phyloP scores from a whole-genome alignment of 2,113 vertebrate species.

The Microtus pennsylvanicus region DNA sequence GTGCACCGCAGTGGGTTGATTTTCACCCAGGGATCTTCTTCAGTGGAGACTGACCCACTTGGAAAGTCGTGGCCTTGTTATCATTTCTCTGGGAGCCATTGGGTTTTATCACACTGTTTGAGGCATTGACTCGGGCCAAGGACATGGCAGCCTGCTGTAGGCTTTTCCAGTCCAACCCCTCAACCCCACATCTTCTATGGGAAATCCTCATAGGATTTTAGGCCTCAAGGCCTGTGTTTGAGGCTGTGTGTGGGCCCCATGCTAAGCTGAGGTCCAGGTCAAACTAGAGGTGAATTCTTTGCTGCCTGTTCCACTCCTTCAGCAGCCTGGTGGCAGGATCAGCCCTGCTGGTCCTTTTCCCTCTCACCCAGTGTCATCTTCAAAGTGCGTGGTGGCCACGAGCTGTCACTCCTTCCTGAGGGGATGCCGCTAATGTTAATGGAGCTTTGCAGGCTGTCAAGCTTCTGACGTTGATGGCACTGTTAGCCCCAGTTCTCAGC shows the following conservation, averaged over 20 bases:
- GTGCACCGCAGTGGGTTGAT: background rate
- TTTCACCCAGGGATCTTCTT: background rate
- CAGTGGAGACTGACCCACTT: background rate
- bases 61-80: background rate
- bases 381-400: background rate
- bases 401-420: background rate
- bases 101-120: background rate
- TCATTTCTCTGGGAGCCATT: background rate
- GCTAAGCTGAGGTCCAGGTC: background rate
- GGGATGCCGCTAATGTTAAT: background rate
- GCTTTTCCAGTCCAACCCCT: background rate
- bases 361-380: no score
- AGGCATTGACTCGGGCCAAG: background rate
- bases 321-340: background rate
- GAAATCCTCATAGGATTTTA: background rate
- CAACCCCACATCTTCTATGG: background rate
- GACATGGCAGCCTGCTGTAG: background rate
- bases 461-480: background rate
- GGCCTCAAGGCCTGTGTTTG: background rate
- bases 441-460: background rate
- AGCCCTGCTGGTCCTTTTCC: background rate
- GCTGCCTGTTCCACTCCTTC: background rate
- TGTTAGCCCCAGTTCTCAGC: background rate
- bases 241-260: no score
- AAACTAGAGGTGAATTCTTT: background rate